Percentiles rank a stretch among this genome's conserved stretches.
Conservation (phyloP, 2,888 invertebrate species). For the Drosophila melanosoma region DNA sequence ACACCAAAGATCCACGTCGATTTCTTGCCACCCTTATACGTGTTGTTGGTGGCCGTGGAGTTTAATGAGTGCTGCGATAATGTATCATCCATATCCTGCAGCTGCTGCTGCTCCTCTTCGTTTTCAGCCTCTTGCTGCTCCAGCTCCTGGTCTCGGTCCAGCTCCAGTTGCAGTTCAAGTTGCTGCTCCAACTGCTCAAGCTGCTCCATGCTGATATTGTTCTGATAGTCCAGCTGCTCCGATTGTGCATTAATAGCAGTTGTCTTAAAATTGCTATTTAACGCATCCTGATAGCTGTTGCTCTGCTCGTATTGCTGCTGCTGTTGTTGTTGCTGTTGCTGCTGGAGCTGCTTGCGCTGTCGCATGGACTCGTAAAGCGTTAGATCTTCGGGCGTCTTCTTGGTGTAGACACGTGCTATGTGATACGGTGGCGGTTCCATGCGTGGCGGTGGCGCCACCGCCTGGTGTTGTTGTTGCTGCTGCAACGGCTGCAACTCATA, state of each 20-base stretch:
- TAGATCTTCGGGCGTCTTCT: constrained; percentile 86
- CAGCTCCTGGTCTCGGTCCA: constrained; percentile 20
- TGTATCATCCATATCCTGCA: constrained; percentile 56
- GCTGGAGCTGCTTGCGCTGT: constrained; percentile 74
- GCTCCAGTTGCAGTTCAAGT: constrained; percentile 20
- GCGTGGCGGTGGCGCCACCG: constrained; percentile 47
- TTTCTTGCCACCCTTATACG: constrained; percentile 58
- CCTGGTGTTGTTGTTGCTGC: constrained; percentile 33
- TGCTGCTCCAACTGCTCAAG: constrained; percentile 31
- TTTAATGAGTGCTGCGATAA: constrained; percentile 64
- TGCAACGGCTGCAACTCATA: constrained; percentile 63
- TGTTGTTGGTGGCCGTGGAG: constrained; percentile 64
- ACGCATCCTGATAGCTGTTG: constrained; percentile 61
- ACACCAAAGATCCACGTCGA: constrained; percentile 83
- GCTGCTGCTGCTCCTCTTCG: constrained; percentile 23
- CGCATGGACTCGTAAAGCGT: constrained; percentile 82
- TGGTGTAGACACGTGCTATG: constrained; percentile 92
- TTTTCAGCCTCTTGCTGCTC: constrained; percentile 35
- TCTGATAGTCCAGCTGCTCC: constrained; percentile 67
- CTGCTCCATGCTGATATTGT: constrained; percentile 59
- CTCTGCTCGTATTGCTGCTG: constrained; percentile 50
- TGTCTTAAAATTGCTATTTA: constrained; percentile 74
- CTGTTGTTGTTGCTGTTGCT: constrained; percentile 55
- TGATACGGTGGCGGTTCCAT: constrained; percentile 92
- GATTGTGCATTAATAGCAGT: constrained; percentile 67